Percentiles rank a stretch among this genome's conserved stretches.
Evolutionary conservation across 2,797 vertebrate species (phyloP).

Genomic region (Amniataba percoides): DNA sequence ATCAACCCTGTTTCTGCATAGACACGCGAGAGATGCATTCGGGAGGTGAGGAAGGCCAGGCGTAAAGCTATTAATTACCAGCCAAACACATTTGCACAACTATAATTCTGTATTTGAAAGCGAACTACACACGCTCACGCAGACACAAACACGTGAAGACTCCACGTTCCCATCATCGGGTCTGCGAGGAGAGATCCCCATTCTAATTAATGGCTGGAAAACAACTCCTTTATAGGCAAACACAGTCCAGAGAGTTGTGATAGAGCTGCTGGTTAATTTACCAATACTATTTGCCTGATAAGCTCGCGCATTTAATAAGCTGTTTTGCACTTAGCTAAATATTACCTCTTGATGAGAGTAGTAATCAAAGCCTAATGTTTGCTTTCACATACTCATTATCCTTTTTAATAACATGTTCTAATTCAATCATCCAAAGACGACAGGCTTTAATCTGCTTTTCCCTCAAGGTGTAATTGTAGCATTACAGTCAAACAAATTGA

Average conservation of each 20-base stretch:
- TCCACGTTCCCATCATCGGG: conserved; percentile 21
- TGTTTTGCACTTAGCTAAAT: conserved; percentile 75
- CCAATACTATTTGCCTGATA: conserved; percentile 74
- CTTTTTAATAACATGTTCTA: conserved; percentile 83
- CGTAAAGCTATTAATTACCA: conserved; percentile 50
- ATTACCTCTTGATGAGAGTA: conserved; percentile 77
- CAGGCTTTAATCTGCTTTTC: conserved; percentile 73
- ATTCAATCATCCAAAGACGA: conserved; percentile 79
- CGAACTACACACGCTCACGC: conserved; percentile 4
- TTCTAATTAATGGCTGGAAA: conserved; percentile 73
- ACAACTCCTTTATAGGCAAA: conserved; percentile 62
- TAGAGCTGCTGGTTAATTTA: conserved; percentile 68
- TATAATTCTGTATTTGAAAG: conserved; percentile 41
- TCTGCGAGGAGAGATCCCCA: conserved; percentile 26
- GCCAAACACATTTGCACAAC: conserved; percentile 25
- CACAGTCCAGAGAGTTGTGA: conserved; percentile 58
- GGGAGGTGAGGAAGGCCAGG: conserved; percentile 21
- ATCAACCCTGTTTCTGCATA: conserved; percentile 29
- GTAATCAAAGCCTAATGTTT: conserved; percentile 81
- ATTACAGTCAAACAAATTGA: conserved; percentile 73
- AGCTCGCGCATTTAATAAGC: conserved; percentile 77
- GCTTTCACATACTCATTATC: conserved; percentile 81
- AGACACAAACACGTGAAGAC: conserved; percentile 4
- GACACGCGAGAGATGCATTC: conserved; percentile 8
- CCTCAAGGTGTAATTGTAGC: conserved; percentile 75